These are phyloP conservation scores for Drosophila erecta DNA, from an alignment of 1,140 invertebrate genomes.

Conservation along the genomic window DNA sequence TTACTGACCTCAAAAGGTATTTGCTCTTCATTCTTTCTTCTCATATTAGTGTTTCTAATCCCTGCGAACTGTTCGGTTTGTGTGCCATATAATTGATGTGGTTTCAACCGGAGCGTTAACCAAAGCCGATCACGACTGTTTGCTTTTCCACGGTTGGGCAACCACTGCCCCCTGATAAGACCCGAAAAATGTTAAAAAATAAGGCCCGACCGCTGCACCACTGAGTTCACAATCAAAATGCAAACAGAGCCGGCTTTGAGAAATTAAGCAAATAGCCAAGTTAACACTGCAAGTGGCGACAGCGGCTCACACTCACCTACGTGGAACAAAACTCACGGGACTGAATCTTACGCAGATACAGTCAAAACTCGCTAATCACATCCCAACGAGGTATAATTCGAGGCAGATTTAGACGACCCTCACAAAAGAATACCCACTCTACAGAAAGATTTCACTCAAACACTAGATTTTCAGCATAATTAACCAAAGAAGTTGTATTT, in stretches of 20 bases:
- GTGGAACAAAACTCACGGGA: conserved; percentile 21
- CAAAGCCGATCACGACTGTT: conserved; percentile 60
- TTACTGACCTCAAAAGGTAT: conserved; percentile 10
- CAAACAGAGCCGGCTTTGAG: conserved; percentile 65
- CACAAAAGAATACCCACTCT: too few relatives aligned
- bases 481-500: too few relatives aligned
- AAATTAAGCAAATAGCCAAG: conserved; percentile 70
- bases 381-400: too few relatives aligned
- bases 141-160: conserved; percentile 44
- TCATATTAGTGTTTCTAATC: conserved; percentile 23
- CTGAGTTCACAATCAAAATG: conserved; percentile 64
- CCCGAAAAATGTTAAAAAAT: conserved; percentile 6
- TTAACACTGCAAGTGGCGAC: conserved; percentile 51
- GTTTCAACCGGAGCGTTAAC: conserved; percentile 48
- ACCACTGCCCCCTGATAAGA: conserved; percentile 24
- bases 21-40: neutral
- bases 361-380: neutral
- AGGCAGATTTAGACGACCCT: too few relatives aligned
- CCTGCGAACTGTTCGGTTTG: conserved; percentile 33
- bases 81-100: conserved; percentile 26
- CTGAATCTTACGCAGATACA: conserved; percentile 21
- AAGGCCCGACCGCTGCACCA: conserved; percentile 5
- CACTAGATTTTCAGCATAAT: too few relatives aligned
- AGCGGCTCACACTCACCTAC: conserved; percentile 38
- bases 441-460: too few relatives aligned